phyloP scores from a whole-genome alignment of 1,140 invertebrate species.

The Nephila pilipes region DNA sequence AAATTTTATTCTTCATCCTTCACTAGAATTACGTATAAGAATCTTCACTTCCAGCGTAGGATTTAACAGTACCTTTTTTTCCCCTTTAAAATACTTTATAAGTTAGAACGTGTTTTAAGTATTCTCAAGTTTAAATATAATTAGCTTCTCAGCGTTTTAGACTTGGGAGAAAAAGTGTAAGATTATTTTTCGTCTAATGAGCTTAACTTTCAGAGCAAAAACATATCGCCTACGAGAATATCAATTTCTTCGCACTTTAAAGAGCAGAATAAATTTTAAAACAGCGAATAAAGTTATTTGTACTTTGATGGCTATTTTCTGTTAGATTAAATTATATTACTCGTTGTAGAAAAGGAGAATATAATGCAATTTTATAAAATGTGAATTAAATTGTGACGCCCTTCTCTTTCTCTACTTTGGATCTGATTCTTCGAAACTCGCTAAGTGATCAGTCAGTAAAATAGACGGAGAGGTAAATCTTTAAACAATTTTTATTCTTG shows the following conservation, averaged over 20 bases:
- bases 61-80: background rate
- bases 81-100: background rate
- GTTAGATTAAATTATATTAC: background rate
- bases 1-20: background rate
- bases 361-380: too few relatives aligned
- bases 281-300: background rate
- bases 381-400: too few relatives aligned
- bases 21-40: background rate
- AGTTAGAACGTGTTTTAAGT: conserved; percentile 4
- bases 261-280: background rate
- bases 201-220: background rate
- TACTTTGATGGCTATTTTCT: background rate
- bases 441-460: too few relatives aligned
- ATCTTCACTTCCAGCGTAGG: background rate
- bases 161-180: background rate
- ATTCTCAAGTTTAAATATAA: conserved; percentile 10
- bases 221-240: background rate
- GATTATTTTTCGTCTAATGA: background rate
- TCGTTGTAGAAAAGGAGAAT: too few relatives aligned
- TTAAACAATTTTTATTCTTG: too few relatives aligned
- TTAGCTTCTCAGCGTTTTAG: conserved; percentile 19
- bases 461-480: too few relatives aligned
- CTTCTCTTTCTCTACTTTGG: too few relatives aligned
- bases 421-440: too few relatives aligned
- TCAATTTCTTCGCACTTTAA: background rate